Percentiles rank a stretch among this genome's conserved stretches.
phyloP scores from a whole-genome alignment of 2,888 invertebrate species.

The Scotopteryx bipunctaria region DNA sequence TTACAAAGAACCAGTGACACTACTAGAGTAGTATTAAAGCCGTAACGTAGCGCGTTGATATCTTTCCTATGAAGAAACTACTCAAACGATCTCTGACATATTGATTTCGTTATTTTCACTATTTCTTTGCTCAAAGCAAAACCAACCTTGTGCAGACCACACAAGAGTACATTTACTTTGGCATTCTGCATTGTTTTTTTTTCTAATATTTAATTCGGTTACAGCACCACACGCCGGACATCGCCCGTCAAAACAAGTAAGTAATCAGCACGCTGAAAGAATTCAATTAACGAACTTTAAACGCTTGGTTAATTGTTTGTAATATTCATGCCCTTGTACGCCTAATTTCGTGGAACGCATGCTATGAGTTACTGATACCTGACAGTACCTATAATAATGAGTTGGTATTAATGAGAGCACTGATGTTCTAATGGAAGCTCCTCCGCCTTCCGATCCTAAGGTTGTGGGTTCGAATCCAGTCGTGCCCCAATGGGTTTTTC shows the following conservation, averaged over 20 bases:
- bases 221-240: constrained; percentile 46
- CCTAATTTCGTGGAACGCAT: no score
- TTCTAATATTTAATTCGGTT: constrained; percentile 27
- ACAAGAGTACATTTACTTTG: not conserved
- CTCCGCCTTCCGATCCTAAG: no score
- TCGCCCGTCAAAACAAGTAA: constrained; percentile 53
- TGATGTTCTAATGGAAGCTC: no score
- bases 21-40: no score
- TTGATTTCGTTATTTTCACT: not conserved
- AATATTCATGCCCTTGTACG: no score
- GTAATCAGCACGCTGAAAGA: constrained; percentile 16
- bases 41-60: constrained; percentile 15
- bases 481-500: no score
- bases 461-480: no score
- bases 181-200: not conserved
- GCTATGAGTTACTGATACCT: no score
- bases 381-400: no score
- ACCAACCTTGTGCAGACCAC: not conserved
- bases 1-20: no score
- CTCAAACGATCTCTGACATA: not conserved
- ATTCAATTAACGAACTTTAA: not conserved
- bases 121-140: not conserved
- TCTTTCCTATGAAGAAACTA: constrained; percentile 7
- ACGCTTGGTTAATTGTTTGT: not conserved
- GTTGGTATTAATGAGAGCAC: no score